Conservation (phyloP, 2,888 invertebrate species). For the Poecilus cupreus region DNA sequence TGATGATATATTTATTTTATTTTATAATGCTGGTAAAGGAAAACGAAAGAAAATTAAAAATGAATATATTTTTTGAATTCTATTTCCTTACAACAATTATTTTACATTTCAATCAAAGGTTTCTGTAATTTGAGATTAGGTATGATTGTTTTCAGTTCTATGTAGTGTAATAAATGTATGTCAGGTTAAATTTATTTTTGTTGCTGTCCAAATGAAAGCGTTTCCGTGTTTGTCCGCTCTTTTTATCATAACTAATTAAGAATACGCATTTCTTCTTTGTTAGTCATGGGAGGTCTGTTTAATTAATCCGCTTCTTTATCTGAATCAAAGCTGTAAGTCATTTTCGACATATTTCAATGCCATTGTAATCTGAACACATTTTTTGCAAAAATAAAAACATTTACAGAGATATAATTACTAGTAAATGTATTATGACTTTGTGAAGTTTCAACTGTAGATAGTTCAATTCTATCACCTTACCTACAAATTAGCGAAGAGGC, state of each 20-base stretch:
- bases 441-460: too few species aligned
- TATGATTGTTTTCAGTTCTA: neutral
- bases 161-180: slow-evolving; percentile 1
- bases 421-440: too few species aligned
- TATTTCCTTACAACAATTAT: too few species aligned
- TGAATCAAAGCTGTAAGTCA: slow-evolving; percentile 15
- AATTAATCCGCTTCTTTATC: slow-evolving; percentile 47
- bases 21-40: too few species aligned
- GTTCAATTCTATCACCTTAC: neutral
- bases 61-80: too few species aligned
- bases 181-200: neutral
- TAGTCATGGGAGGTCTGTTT: slow-evolving; percentile 50
- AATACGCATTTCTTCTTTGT: slow-evolving; percentile 47
- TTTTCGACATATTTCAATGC: slow-evolving; percentile 33
- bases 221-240: slow-evolving; percentile 40
- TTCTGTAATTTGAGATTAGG: too few species aligned
- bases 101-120: too few species aligned
- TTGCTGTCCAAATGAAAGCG: slow-evolving; percentile 46
- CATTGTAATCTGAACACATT: slow-evolving; percentile 24
- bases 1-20: too few species aligned
- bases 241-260: slow-evolving; percentile 56
- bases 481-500: neutral
- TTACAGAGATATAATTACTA: neutral
- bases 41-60: too few species aligned
- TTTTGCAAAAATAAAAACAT: slow-evolving; percentile 5